phyloP scores from a whole-genome alignment of 1,140 invertebrate species.

The Drosophila kepulauana region DNA sequence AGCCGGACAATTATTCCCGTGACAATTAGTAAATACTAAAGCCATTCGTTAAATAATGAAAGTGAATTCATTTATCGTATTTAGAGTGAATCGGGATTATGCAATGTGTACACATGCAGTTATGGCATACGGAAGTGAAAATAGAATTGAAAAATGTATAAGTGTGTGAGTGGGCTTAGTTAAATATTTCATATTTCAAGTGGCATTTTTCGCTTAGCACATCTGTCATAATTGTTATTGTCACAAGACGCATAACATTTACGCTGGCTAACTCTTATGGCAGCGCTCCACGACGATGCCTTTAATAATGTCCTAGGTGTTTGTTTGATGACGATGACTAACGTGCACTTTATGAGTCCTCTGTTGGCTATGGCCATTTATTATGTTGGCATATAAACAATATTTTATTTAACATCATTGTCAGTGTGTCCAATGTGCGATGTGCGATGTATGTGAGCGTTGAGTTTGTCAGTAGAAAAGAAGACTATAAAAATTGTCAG shows the following conservation, averaged over 20 bases:
- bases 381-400: constrained; percentile 82
- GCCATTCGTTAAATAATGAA: constrained; percentile 39
- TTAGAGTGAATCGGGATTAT: constrained; percentile 1
- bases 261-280: constrained; percentile 36
- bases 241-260: constrained; percentile 39
- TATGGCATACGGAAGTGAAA: neutral
- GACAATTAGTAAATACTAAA: constrained; percentile 56
- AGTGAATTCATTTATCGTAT: neutral
- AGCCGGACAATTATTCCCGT: constrained; percentile 38
- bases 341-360: constrained; percentile 74
- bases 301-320: constrained; percentile 50
- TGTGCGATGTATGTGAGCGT: constrained; percentile 7
- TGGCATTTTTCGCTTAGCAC: constrained; percentile 23
- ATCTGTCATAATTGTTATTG: constrained; percentile 77
- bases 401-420: constrained; percentile 83
- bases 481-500: constrained; percentile 81
- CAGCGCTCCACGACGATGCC: neutral
- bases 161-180: neutral
- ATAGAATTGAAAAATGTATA: neutral
- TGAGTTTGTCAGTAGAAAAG: constrained; percentile 27
- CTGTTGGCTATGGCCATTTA: constrained; percentile 76
- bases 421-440: constrained; percentile 26
- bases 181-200: constrained; percentile 13
- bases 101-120: neutral
- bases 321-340: constrained; percentile 51